Base-by-base conservation (phyloP, 23 tunicate genomes). In the Botrylloides violaceus region DNA sequence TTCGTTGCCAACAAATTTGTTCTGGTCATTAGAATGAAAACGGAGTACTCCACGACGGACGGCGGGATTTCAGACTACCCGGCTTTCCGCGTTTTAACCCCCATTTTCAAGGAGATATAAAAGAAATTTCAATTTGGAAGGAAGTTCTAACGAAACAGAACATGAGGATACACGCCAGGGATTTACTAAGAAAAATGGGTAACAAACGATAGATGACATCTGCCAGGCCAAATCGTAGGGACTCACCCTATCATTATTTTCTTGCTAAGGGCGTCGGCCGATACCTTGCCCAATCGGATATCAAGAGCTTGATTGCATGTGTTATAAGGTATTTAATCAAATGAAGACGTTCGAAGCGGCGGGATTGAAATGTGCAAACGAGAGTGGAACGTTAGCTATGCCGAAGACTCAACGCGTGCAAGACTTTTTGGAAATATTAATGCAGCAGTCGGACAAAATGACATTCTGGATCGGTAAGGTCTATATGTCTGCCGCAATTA, bases 391-490 rank as follows among this genome's bases (percentile, higher is more conserved):
- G 24, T 66, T 85, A 25, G 94, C 94, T 9, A 80, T 73, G 85
- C 94, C 94, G 15, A 85, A 80, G 62, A 66, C 81, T 34, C 85
- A 58, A 21, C 53, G 79, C 34, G 66, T 68, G 25, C 94, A 85
- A 38, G 82, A 76, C 32, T 85, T 85, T 61, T 71, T 85, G 20
- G 94, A 85, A 37, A 71, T 85, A 35, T 62, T 85, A 4, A 85
- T 85, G 94, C 94, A 85, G 64, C 81, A 80, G 71, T 80, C 80
- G 3, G 70, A 80, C 23, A 58, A 28, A 36, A 32, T 49, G 56
- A n/a, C 85, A 3, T 85, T 85, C 58, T 85, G 94, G 94, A 85
- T 85, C 31, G 94, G 94, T 65, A 65, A 39, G 71, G 5, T 37
- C 33, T 23, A 58, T 23, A 4, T 58, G 12, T 47, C 18, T 47